Evolutionary conservation across 2,888 invertebrate species (phyloP).

Genomic region (Cylloceria caligata): DNA sequence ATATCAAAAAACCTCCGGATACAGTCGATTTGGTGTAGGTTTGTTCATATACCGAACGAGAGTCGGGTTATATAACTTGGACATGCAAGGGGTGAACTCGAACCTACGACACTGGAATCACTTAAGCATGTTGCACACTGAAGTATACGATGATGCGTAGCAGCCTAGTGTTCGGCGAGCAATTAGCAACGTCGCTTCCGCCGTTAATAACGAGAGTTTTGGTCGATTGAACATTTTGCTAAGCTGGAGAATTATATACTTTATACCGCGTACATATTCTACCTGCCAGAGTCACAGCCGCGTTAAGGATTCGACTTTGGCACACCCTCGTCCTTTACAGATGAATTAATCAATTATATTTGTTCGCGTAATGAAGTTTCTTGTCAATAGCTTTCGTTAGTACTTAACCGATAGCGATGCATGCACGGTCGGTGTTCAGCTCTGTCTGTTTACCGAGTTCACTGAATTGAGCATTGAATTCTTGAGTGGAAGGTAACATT

Average conservation of each 20-base stretch:
- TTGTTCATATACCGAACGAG: background rate
- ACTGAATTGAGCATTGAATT: too few species aligned
- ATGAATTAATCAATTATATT: background rate
- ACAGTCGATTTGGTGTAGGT: too few species aligned
- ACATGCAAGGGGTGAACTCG: background rate
- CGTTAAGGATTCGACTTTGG: slow-evolving; percentile 4
- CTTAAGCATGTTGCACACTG: slow-evolving; percentile 42
- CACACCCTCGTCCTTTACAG: background rate
- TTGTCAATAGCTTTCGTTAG: background rate
- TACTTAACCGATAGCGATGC: too few species aligned
- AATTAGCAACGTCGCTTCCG: slow-evolving; percentile 57
- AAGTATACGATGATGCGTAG: slow-evolving; percentile 7
- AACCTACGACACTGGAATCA: slow-evolving; percentile 16
- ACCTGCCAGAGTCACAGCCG: background rate
- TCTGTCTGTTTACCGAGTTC: too few species aligned
- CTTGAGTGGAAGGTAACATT: too few species aligned
- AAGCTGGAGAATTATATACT: slow-evolving; percentile 23
- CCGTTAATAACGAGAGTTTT: slow-evolving; percentile 60
- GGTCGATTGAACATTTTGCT: slow-evolving; percentile 56
- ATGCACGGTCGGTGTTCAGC: too few species aligned
- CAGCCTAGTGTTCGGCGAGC: slow-evolving; percentile 57
- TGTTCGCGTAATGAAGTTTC: background rate
- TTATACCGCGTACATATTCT: background rate
- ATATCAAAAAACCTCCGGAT: too few species aligned
- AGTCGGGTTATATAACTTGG: background rate